Conservation (phyloP, 1,140 invertebrate genomes). For the Diprion similis region DNA sequence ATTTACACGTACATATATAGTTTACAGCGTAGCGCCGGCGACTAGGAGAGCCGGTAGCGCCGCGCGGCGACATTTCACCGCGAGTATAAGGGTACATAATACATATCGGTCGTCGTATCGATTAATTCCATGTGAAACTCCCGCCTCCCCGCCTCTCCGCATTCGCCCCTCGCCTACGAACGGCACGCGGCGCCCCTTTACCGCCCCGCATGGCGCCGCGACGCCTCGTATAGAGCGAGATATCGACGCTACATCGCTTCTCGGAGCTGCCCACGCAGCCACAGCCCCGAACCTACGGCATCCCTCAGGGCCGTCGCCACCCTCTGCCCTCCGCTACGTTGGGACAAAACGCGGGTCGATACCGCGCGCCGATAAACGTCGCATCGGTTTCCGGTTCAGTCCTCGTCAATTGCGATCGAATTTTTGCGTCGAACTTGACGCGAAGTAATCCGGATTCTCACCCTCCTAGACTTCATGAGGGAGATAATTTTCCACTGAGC, state of each 20-base stretch:
- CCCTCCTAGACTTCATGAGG: too few species aligned
- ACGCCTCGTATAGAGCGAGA: constrained; percentile 58
- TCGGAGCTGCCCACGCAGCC: constrained; percentile 22
- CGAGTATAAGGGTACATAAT: constrained; percentile 21
- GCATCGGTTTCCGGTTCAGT: too few species aligned
- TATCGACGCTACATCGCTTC: constrained; percentile 61
- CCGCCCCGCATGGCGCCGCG: constrained; percentile 46
- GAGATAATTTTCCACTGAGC: too few species aligned
- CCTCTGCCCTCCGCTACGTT: background rate
- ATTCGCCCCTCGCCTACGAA: constrained; percentile 44
- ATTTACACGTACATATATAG: constrained; percentile 13
- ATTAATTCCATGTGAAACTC: constrained; percentile 61
- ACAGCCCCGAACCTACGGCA: constrained; percentile 24
- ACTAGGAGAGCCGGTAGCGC: background rate
- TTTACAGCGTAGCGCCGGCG: background rate
- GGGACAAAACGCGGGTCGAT: background rate
- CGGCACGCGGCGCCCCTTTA: constrained; percentile 48
- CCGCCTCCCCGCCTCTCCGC: constrained; percentile 44
- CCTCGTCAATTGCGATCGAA: too few species aligned
- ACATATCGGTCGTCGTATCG: constrained; percentile 59
- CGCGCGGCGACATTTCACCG: background rate
- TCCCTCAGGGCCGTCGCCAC: constrained; percentile 34
- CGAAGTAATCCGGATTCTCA: too few species aligned
- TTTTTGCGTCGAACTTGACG: too few species aligned
- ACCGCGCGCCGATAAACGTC: too few species aligned